Percentiles rank a stretch among this genome's conserved stretches.
These are phyloP conservation scores for Martes martes DNA, from an alignment of 2,113 vertebrate species.

Conservation along the genomic window DNA sequence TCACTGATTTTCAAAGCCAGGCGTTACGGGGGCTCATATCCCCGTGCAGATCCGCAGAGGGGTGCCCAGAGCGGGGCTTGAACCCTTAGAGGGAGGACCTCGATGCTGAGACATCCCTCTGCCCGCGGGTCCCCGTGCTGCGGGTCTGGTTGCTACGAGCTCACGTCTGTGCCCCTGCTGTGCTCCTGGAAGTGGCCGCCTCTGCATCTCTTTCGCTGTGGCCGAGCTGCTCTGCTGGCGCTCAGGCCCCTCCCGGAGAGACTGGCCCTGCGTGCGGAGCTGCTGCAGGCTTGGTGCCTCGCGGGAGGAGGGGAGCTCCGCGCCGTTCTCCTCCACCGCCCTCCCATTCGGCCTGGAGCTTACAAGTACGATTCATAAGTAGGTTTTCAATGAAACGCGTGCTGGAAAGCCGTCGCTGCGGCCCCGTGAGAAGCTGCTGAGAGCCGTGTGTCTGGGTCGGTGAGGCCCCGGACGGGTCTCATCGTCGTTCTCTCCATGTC, in stretches of 20 bases:
- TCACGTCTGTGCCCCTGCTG: neutral
- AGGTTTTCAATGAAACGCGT: neutral
- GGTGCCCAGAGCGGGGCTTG: neutral
- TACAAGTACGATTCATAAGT: too few relatives aligned
- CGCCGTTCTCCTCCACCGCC: neutral
- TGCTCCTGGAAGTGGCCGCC: neutral
- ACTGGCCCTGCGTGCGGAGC: fast-evolving
- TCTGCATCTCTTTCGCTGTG: neutral
- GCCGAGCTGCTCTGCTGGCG: neutral
- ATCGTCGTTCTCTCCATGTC: neutral
- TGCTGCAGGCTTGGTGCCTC: neutral
- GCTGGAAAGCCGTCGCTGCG: neutral
- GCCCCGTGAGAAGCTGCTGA: fast-evolving
- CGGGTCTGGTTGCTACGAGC: neutral
- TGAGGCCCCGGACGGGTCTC: neutral
- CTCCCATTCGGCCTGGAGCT: neutral
- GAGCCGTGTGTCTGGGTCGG: neutral
- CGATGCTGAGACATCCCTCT: neutral
- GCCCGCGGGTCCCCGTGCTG: neutral
- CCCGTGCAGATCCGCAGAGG: neutral
- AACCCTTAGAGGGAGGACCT: neutral
- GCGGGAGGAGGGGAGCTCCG: neutral
- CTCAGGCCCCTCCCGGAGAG: neutral
- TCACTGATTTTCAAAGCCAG: neutral
- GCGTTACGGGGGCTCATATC: neutral